These are phyloP conservation scores for Listrodromus nycthemerus DNA, from an alignment of 2,888 invertebrate species.

Conservation along the genomic window DNA sequence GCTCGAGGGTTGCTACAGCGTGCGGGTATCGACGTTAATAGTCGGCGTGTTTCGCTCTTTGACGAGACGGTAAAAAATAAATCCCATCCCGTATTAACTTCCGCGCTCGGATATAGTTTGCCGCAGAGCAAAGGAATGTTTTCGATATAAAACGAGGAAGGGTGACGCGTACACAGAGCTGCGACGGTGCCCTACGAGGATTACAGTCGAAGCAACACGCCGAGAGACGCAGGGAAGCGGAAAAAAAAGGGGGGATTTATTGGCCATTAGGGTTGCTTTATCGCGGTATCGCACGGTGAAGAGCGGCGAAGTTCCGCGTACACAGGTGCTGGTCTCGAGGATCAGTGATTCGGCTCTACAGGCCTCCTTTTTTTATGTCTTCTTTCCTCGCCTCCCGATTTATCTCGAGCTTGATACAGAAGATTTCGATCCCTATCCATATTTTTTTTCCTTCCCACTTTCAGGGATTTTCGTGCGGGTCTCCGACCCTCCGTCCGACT, in stretches of 20 bases:
- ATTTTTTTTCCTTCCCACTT: background rate
- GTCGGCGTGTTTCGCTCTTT: background rate
- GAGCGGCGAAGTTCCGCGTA: conserved; percentile 13
- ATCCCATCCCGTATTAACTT: background rate
- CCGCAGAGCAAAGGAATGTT: background rate
- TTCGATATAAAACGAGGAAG: conserved; percentile 4
- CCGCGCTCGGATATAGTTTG: background rate
- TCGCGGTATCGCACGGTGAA: conserved; percentile 55
- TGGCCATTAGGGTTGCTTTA: conserved; percentile 69
- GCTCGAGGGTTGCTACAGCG: background rate
- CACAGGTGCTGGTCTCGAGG: conserved; percentile 25
- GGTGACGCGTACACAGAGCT: background rate
- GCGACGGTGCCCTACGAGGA: background rate
- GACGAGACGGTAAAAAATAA: background rate
- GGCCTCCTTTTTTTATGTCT: conserved; percentile 31
- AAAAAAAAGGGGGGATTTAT: conserved; percentile 53
- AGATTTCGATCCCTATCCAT: conserved; percentile 8
- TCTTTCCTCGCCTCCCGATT: conserved; percentile 13
- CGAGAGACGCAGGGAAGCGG: conserved; percentile 3
- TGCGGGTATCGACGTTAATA: background rate
- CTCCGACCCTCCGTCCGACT: background rate
- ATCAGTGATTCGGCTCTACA: conserved; percentile 41
- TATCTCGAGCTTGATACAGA: conserved; percentile 6
- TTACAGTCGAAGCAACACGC: background rate
- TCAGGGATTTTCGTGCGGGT: background rate